These are phyloP conservation scores for Spisula subtruncata DNA, from an alignment of 2,888 invertebrate genomes.

Conservation along the genomic window DNA sequence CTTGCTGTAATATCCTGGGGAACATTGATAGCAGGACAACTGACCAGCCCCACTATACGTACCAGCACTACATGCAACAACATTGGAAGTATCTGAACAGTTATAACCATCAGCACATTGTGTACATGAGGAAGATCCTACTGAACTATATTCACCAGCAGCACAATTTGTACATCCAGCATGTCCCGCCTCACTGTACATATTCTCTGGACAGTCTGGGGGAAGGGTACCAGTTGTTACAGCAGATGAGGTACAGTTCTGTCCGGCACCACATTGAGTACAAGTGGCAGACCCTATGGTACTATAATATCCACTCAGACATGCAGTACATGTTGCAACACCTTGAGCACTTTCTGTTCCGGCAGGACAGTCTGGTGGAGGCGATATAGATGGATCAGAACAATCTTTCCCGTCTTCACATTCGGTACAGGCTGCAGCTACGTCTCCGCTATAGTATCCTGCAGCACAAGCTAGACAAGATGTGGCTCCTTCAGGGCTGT, in stretches of 20 bases:
- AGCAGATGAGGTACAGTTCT: slow-evolving; percentile 58
- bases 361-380: slow-evolving; percentile 46
- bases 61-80: slow-evolving; percentile 73
- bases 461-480: slow-evolving; percentile 73
- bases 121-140: slow-evolving; percentile 73
- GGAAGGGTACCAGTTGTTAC: slow-evolving; percentile 57
- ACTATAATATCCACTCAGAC: slow-evolving; percentile 58
- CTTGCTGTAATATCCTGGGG: slow-evolving; percentile 73
- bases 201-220: slow-evolving; percentile 79
- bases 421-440: slow-evolving; percentile 68
- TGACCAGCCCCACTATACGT: slow-evolving; percentile 73
- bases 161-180: slow-evolving; percentile 77
- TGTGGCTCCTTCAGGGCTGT: slow-evolving; percentile 68
- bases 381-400: slow-evolving; percentile 29
- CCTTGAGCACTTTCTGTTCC: slow-evolving; percentile 70
- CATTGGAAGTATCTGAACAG: slow-evolving; percentile 65
- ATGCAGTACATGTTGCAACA: slow-evolving; percentile 44
- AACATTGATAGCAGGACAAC: slow-evolving; percentile 57
- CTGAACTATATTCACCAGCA: slow-evolving; percentile 71
- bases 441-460: slow-evolving; percentile 73
- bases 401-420: slow-evolving; percentile 54
- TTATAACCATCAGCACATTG: slow-evolving; percentile 77
- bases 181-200: slow-evolving; percentile 80
- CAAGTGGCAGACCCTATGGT: slow-evolving; percentile 47
- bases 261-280: slow-evolving; percentile 64